Conservation (phyloP, 2,797 vertebrate genomes). For the Natrix natrix region DNA sequence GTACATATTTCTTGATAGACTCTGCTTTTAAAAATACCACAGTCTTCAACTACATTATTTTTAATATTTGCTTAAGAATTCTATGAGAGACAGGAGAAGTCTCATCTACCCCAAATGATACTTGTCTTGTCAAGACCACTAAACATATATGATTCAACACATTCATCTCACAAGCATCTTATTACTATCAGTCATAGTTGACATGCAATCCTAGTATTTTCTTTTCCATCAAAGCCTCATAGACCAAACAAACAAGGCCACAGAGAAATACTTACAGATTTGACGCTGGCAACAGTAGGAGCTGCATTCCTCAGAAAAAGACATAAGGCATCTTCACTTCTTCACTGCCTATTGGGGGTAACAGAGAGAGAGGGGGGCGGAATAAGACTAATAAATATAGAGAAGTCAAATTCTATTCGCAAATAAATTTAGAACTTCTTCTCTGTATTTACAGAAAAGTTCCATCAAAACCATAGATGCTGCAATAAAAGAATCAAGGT, state of each 20-base stretch:
- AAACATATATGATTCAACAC: slow-evolving; percentile 41
- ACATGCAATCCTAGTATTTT: not conserved
- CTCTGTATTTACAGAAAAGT: not conserved
- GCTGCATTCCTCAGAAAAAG: not conserved
- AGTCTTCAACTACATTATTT: not conserved
- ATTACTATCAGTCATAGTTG: slow-evolving; percentile 15
- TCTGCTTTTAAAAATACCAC: not conserved
- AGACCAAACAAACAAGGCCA: slow-evolving; percentile 19
- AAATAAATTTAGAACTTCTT: not conserved
- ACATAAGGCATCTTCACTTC: not conserved
- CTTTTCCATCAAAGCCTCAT: not conserved
- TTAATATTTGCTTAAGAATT: not conserved
- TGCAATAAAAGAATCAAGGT: not conserved
- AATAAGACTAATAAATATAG: not conserved
- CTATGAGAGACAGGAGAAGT: not conserved
- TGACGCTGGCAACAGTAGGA: slow-evolving; percentile 3
- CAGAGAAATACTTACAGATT: not conserved
- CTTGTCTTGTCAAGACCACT: slow-evolving; percentile 16
- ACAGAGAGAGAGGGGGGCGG: not conserved
- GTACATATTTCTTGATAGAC: not conserved
- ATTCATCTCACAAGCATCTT: slow-evolving; percentile 8
- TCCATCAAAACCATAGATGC: slow-evolving; percentile 5
- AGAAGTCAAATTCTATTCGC: not conserved
- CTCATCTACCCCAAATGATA: slow-evolving; percentile 2
- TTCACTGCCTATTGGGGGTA: not conserved